Evolutionary conservation across 2,888 invertebrate genomes (phyloP).

Genomic region (Hypena proboscidalis): DNA sequence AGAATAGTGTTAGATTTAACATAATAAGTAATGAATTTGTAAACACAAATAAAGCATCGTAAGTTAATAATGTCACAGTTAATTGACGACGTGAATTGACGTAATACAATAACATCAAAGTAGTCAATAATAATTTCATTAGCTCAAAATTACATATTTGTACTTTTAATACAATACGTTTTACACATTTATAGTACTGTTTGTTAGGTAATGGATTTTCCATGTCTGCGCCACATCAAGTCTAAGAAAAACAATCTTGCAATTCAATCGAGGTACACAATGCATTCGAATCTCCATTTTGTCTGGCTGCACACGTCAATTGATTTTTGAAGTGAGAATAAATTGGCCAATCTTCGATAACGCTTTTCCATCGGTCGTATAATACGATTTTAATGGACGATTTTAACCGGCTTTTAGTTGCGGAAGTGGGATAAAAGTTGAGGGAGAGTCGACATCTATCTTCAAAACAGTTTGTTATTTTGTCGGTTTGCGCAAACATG

Average conservation of each 20-base stretch:
- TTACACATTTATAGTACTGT: too few species aligned
- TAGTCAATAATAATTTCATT: too few species aligned
- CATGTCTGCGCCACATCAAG: slow-evolving; percentile 14
- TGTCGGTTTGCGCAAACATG: too few species aligned
- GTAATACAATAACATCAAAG: too few species aligned
- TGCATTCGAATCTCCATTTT: slow-evolving; percentile 36
- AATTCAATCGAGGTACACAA: slow-evolving; percentile 32
- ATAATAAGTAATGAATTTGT: too few species aligned
- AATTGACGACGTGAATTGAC: too few species aligned
- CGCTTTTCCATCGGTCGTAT: slow-evolving; percentile 20
- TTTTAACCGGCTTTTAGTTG: slow-evolving; percentile 5
- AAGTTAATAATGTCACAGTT: too few species aligned
- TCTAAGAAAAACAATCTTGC: slow-evolving; percentile 29
- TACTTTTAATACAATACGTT: too few species aligned
- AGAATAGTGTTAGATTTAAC: too few species aligned
- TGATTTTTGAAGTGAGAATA: slow-evolving; percentile 43
- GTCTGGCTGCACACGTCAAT: slow-evolving; percentile 38
- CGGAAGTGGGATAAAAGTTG: background rate
- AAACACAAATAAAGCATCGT: too few species aligned
- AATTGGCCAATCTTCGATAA: slow-evolving; percentile 36
- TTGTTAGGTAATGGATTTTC: slow-evolving; percentile 26
- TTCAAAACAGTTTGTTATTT: background rate
- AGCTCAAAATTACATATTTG: too few species aligned
- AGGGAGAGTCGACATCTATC: background rate
- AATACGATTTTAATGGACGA: slow-evolving; percentile 20